Conservation (phyloP, 2,888 invertebrate genomes). For the Amaurobius ferox region DNA sequence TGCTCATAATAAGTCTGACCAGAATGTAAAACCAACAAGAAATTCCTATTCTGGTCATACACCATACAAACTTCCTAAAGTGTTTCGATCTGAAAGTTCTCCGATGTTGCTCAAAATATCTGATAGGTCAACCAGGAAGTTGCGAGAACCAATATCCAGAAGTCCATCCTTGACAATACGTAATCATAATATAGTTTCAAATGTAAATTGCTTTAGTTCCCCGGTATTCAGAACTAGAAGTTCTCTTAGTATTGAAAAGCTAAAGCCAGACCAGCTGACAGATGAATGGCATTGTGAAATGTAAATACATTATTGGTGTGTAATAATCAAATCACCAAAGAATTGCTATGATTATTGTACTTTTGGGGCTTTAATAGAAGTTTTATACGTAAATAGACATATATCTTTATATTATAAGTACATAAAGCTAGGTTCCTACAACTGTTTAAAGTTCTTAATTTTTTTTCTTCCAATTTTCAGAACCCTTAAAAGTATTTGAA, state of each 20-base stretch:
- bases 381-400: too few species aligned
- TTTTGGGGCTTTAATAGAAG: too few species aligned
- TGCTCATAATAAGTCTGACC: background rate
- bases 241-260: slow-evolving; percentile 9
- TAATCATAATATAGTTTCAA: background rate
- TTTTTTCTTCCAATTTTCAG: too few species aligned
- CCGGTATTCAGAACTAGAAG: slow-evolving; percentile 13
- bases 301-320: too few species aligned
- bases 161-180: background rate
- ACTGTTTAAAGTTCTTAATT: too few species aligned
- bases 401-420: too few species aligned
- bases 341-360: too few species aligned
- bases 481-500: too few species aligned
- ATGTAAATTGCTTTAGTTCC: background rate
- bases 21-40: slow-evolving; percentile 16
- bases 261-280: slow-evolving; percentile 22
- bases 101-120: slow-evolving; percentile 4
- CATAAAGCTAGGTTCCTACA: too few species aligned
- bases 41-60: slow-evolving; percentile 38
- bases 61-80: background rate
- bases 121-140: background rate
- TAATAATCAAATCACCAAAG: too few species aligned
- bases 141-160: background rate
- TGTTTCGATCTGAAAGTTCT: slow-evolving; percentile 47
- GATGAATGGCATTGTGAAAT: slow-evolving; percentile 37